A percentile compares a stretch with the other conserved stretches of the same genome.
These are phyloP conservation scores for Euplagia quadripunctaria DNA, from an alignment of 2,888 invertebrate species.

Conservation along the genomic window DNA sequence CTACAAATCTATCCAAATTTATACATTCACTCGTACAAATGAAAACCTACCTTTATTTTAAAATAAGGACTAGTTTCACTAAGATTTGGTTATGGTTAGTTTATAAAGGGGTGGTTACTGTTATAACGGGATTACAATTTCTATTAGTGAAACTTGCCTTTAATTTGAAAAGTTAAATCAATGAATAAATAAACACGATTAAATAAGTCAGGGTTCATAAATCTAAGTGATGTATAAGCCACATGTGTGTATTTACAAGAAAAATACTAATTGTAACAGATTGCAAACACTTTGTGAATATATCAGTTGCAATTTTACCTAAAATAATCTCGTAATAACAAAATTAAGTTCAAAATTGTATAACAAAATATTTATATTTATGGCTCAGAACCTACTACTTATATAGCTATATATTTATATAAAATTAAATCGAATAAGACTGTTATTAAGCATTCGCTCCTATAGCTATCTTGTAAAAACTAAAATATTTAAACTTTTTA, in stretches of 20 bases:
- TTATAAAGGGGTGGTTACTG: background rate
- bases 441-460: conserved; percentile 24
- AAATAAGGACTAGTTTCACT: conserved; percentile 34
- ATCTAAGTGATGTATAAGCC: conserved; percentile 62
- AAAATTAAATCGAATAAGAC: conserved; percentile 29
- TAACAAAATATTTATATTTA: conserved; percentile 41
- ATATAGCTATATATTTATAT: conserved; percentile 22
- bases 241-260: conserved; percentile 60
- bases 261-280: conserved; percentile 41
- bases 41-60: conserved; percentile 33
- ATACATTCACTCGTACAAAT: conserved; percentile 42
- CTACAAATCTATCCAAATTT: conserved; percentile 27
- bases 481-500: conserved; percentile 56
- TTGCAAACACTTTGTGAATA: conserved; percentile 37
- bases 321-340: conserved; percentile 37
- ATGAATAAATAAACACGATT: conserved; percentile 48
- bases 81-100: conserved; percentile 12
- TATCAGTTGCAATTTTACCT: conserved; percentile 35
- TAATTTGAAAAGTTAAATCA: conserved; percentile 29
- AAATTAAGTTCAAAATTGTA: conserved; percentile 49
- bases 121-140: background rate
- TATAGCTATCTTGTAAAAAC: conserved; percentile 41
- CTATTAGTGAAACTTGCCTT: conserved; percentile 36
- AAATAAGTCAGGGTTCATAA: conserved; percentile 34
- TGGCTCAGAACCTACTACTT: conserved; percentile 39